A percentile compares a stretch with the other conserved stretches of the same genome.
Conservation (phyloP, 2,797 vertebrate species). For the Tragopan temminckii region DNA sequence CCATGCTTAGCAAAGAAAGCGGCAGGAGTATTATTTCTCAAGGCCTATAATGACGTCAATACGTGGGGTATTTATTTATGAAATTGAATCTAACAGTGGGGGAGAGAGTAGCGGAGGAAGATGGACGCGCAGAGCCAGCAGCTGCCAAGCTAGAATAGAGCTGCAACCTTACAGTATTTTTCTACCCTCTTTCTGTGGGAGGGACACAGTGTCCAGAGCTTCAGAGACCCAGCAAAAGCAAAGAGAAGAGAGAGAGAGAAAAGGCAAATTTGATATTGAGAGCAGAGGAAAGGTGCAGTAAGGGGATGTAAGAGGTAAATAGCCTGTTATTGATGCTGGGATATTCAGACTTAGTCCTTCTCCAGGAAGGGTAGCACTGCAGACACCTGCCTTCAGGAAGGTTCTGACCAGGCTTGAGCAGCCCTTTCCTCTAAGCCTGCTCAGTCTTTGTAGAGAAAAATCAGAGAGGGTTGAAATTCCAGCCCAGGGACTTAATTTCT, state of each 20-base stretch:
- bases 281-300: background rate
- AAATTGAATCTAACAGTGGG: constrained; percentile 71
- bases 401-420: background rate
- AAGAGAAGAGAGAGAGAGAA: background rate
- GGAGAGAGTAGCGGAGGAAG: constrained; percentile 65
- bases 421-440: background rate
- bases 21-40: constrained; percentile 73
- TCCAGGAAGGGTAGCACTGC: background rate
- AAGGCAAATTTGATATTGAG: background rate
- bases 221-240: background rate
- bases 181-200: constrained; percentile 12
- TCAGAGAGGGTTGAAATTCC: background rate
- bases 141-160: constrained; percentile 52
- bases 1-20: background rate
- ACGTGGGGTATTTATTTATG: constrained; percentile 70
- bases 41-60: constrained; percentile 72
- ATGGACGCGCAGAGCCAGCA: background rate
- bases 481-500: background rate
- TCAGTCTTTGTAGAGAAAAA: background rate
- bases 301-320: background rate
- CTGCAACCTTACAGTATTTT: constrained; percentile 42
- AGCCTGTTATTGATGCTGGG: background rate
- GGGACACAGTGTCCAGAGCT: background rate
- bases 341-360: background rate
- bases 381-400: background rate